These are phyloP conservation scores for Osmerus mordax DNA, from an alignment of 2,113 vertebrate species.

Conservation along the genomic window DNA sequence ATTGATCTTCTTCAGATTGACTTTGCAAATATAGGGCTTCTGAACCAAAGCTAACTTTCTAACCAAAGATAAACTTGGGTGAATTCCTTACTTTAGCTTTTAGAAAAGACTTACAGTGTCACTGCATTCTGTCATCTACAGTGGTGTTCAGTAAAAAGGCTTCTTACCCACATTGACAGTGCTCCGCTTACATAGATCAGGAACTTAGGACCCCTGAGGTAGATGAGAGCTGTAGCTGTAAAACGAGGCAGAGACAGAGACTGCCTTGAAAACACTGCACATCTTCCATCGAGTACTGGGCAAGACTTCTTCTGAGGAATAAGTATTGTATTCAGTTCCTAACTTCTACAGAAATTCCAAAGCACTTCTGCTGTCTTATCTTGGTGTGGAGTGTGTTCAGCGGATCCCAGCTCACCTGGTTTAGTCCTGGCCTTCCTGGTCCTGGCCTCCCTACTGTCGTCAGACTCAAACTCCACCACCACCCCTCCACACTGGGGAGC, in stretches of 20 bases:
- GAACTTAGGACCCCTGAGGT: constrained; percentile 72
- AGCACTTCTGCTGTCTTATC: too few species aligned
- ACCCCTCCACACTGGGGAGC: constrained; percentile 56
- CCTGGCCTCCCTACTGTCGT: constrained; percentile 52
- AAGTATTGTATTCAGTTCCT: too few species aligned
- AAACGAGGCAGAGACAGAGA: neutral
- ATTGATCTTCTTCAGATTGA: too few species aligned
- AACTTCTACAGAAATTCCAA: too few species aligned
- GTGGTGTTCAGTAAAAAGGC: constrained; percentile 24
- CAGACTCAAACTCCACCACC: constrained; percentile 63
- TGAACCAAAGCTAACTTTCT: too few species aligned
- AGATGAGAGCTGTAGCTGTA: constrained; percentile 57
- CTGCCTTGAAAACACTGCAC: too few species aligned
- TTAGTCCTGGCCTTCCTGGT: constrained; percentile 48
- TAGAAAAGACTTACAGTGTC: neutral
- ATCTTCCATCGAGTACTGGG: too few species aligned
- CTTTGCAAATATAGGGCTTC: too few species aligned
- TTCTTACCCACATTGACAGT: constrained; percentile 77
- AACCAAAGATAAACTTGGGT: too few species aligned
- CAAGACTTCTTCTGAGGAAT: too few species aligned
- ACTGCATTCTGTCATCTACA: neutral
- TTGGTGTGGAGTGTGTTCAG: neutral
- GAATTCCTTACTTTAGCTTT: neutral
- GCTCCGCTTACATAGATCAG: constrained; percentile 74
- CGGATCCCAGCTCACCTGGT: constrained; percentile 56